Base-by-base conservation (phyloP, 2,797 vertebrate genomes). In the Neostethus bicornis region DNA sequence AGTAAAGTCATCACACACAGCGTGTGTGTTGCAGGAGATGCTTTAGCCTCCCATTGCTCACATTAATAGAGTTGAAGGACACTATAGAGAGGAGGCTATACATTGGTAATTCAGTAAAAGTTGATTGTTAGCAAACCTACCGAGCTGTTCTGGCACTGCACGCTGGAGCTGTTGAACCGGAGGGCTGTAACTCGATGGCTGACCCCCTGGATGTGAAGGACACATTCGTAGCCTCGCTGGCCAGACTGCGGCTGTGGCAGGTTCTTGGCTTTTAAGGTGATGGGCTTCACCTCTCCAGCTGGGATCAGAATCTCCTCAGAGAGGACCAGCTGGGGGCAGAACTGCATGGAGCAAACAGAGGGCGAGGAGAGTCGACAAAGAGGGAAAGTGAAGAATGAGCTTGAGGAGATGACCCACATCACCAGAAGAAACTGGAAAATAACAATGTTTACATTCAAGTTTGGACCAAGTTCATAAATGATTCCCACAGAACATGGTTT, bases 71-170 rank as follows among this genome's bases (percentile, higher is more conserved):
- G 4, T 5, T 17, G 7, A 7, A 4, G 16, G 7, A 38, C n/a
- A 17, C 7, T 5, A 7, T 17, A 35, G n/a, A 16, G 14, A 37
- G 6, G 5, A 7, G n/a, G 35, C 16, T 16, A 31, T 31, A 31
- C 3, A 31, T 28, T 31, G 28, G 28, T 12, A 12, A 31, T 38
- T 2, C 9, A 38, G 7, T 16, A 38, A 38, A 6, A n/a, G 38
- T 38, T 8, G 7, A 38, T 14, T 2, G 2, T 13, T 12, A 9
- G 14, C 16, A 6, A 2, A 66, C 94, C 83, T 87, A 99, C 97
- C 88, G 96, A 98, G 83, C 96, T 98, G 90, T 99, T 99, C 89
- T 99, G 97, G 85, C 97, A 98, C 85, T 99, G 97, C 56, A 99
- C 96, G 1, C 96, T 98, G 88, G 97, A 98, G 89, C 96, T 98